Evolutionary conservation across 2,797 vertebrate genomes (phyloP), one percentile per base, ranked within the genome.

Genomic region (Epinephelus malabaricus): DNA sequence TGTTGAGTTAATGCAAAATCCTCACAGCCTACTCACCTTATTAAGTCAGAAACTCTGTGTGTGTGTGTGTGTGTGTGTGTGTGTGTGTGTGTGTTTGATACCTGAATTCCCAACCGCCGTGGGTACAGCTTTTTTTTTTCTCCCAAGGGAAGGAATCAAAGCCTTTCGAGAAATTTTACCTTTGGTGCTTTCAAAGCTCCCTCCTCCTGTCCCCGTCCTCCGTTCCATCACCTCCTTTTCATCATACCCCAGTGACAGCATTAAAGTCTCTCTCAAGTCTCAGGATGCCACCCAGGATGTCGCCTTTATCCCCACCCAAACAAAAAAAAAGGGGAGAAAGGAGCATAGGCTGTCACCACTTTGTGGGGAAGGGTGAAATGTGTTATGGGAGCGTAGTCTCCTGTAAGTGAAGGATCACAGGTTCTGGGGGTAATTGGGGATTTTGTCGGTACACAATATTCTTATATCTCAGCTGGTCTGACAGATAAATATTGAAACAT

Each of bases 121-220:
- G 25, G 5, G 17, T 55, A 38, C 55, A 59, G 19, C 56, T 30
- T 49, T 23, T 12, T 12, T 12, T 61, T 51, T 51, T 4, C 25
- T 40, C 47, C 53, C 47, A 10, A 19, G 55, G 55, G 58, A 80
- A 25, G 4, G 18, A 66, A 83, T 76, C 56, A 72, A 76, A 72
- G 68, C 25, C 25, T 63, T 47, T 56, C 49, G 21, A 40, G 56
- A 66, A 76, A 46, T 61, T 8, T 63, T 46, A 53, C 58, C 27
- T 53, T 58, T 19, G 17, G n/a, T 25, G 54, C 23, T 5, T 51
- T 30, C 51, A 38, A 14, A 9, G 53, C 30, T 25, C n/a, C 60
- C 60, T n/a, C 65, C 46, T 14, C 14, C 30, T 23, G 34, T 54
- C 53, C 34, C 14, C 4, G 1, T 66, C 72, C 25, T 49, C 23